A percentile compares a stretch with the other conserved stretches of the same genome.
Conservation (phyloP, 2,888 invertebrate genomes). For the Augochlorella aurata region DNA sequence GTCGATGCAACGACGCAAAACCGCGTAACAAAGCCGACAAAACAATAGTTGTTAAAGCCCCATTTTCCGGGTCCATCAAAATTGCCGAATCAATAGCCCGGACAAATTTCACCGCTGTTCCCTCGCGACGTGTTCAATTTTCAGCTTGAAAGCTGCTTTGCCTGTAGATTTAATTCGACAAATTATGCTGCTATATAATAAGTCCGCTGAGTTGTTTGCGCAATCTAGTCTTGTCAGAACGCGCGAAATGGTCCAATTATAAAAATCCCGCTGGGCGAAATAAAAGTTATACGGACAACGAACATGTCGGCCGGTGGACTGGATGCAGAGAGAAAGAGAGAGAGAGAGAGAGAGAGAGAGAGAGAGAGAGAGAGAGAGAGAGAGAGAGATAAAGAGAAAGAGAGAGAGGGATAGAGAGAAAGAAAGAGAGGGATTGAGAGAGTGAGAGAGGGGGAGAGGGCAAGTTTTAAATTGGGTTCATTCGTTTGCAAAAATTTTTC, state of each 20-base stretch:
- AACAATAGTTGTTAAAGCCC: too few species aligned
- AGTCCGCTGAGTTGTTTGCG: not conserved
- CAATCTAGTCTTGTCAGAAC: not conserved
- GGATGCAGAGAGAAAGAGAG: not conserved
- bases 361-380: not conserved
- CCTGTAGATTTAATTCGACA: not conserved
- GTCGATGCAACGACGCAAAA: too few species aligned
- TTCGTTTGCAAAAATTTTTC: not conserved
- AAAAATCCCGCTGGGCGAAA: not conserved
- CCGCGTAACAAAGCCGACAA: too few species aligned
- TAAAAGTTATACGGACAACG: not conserved
- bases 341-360: too few species aligned
- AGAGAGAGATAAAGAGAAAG: not conserved
- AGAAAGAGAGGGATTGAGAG: too few species aligned
- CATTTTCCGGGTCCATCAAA: too few species aligned
- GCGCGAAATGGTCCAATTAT: not conserved
- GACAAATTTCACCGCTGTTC: too few species aligned
- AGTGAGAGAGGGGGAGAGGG: not conserved
- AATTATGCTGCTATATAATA: not conserved
- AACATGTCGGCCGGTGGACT: not conserved
- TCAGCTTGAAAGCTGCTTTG: not conserved
- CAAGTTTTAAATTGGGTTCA: conserved; percentile 5
- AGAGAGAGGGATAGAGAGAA: not conserved
- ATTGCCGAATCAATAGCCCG: too few species aligned
- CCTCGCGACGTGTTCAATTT: not conserved